phyloP scores from a whole-genome alignment of 2,888 invertebrate species.

The Eurytoma adleriae region DNA sequence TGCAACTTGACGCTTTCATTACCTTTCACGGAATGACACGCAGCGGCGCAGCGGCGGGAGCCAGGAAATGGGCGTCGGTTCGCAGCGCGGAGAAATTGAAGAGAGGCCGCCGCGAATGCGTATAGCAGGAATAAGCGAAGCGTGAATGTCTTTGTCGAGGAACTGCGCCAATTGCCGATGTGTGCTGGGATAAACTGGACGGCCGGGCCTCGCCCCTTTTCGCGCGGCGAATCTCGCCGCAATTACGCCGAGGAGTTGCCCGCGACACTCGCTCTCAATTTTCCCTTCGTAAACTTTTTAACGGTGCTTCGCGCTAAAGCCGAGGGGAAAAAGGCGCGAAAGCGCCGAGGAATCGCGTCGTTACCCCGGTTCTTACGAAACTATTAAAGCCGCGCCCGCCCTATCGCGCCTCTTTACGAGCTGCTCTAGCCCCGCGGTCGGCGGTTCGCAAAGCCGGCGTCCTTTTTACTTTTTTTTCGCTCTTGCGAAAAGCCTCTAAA shows the following conservation, averaged over 20 bases:
- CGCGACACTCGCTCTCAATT: constrained; percentile 19
- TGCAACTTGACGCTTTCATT: constrained; percentile 47
- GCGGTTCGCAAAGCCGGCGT: no score
- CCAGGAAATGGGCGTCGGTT: constrained; percentile 17
- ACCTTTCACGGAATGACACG: constrained; percentile 47
- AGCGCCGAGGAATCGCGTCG: constrained; percentile 32
- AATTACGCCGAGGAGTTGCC: background rate
- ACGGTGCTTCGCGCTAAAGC: background rate
- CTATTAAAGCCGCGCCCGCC: constrained; percentile 19
- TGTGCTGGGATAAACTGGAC: constrained; percentile 3
- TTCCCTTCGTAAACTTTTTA: constrained; percentile 1
- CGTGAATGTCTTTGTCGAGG: constrained; percentile 13
- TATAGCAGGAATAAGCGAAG: background rate
- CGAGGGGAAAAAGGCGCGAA: constrained; percentile 2
- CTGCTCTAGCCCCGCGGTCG: no score
- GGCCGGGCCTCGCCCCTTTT: background rate
- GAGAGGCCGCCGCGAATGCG: background rate
- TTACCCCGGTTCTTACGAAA: constrained; percentile 46
- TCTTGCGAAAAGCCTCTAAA: background rate
- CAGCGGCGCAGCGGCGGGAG: background rate
- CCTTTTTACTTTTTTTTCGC: no score
- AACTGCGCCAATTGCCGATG: background rate
- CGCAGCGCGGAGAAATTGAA: constrained; percentile 16
- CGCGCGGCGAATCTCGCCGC: background rate
- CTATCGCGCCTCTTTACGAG: no score